Evolutionary conservation across 2,113 vertebrate genomes (phyloP), one percentile per base, ranked within the genome.

Genomic region (Ammodytes dubius): DNA sequence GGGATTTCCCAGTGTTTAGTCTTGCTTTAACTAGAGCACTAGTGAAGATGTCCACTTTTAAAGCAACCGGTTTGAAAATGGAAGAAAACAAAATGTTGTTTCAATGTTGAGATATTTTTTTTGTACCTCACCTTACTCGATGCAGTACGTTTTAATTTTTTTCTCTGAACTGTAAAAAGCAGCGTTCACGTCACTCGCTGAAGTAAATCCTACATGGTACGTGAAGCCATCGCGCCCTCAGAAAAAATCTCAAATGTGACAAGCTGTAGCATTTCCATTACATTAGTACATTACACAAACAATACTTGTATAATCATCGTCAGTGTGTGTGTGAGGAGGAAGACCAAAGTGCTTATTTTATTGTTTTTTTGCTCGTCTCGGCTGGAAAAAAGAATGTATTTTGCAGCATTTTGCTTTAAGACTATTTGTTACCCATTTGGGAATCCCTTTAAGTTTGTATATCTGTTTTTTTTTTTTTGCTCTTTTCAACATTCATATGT

Each of bases 321-420:
- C 92, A 83, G 94, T 83, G 94, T 81, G 69, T 81, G 69, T 95
- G 93, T 93, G 91, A 95, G 94, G 93, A 95, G 94, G 93, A 96
- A 95, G 95, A 98, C 96, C 97, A 98, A 98, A 98, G 97, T 97
- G 95, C 96, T 97, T 96, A 68, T 87, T 89, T 86, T 54, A 63
- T 37, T 50, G 53, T 39, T 74, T 79, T 64, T 77, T 70, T 74
- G 60, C 87, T 85, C 50, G 35, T 74, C 46, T 97, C 94, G 95
- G 91, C 93, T 95, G 94, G 75, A 94, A 93, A 92, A 86, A 92
- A 88, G 93, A 96, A 97, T 97, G 95, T 96, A 94, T 95, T 27
- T 94, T 86, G 89, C 93, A 91, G 91, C 94, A 50, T 84, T 94
- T 73, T 82, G 85, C 87, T 92, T 93, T 93, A 93, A 81, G 79